Evolutionary conservation across 2,113 vertebrate species (phyloP).

Genomic region (Eleginops maclovinus): DNA sequence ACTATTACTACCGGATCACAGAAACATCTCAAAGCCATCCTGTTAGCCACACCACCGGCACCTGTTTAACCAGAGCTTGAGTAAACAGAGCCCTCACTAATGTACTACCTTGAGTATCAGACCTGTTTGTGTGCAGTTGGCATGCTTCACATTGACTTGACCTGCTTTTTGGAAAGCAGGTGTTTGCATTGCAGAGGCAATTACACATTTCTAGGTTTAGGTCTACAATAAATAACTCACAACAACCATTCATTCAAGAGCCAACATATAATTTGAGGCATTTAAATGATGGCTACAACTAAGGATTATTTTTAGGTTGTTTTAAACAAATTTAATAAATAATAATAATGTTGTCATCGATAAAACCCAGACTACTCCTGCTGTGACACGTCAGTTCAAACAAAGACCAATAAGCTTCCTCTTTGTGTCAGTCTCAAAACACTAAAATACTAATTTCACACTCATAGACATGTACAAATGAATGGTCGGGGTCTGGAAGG

Average conservation of each 20-base stretch:
- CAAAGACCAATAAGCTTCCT: background rate
- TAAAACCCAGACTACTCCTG: background rate
- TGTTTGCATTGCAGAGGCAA: background rate
- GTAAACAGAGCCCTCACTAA: background rate
- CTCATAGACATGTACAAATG: background rate
- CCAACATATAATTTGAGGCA: background rate
- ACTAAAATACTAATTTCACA: too few relatives aligned
- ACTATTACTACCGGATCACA: background rate
- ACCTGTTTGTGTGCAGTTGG: background rate
- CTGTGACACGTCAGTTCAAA: background rate
- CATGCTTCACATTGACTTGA: too few relatives aligned
- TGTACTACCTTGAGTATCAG: background rate
- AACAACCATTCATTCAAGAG: background rate
- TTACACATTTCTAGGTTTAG: background rate
- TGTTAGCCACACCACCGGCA: background rate
- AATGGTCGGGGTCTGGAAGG: background rate
- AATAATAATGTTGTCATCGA: slow-evolving; percentile 2
- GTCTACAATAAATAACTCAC: background rate
- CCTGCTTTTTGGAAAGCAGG: background rate
- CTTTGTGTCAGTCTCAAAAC: background rate
- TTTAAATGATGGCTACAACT: background rate
- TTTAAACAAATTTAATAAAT: too few relatives aligned
- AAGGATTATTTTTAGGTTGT: too few relatives aligned
- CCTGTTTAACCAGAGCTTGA: too few relatives aligned
- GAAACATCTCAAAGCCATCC: background rate